Base-by-base conservation (phyloP, 1,140 invertebrate genomes). In the Heterodera carotae region DNA sequence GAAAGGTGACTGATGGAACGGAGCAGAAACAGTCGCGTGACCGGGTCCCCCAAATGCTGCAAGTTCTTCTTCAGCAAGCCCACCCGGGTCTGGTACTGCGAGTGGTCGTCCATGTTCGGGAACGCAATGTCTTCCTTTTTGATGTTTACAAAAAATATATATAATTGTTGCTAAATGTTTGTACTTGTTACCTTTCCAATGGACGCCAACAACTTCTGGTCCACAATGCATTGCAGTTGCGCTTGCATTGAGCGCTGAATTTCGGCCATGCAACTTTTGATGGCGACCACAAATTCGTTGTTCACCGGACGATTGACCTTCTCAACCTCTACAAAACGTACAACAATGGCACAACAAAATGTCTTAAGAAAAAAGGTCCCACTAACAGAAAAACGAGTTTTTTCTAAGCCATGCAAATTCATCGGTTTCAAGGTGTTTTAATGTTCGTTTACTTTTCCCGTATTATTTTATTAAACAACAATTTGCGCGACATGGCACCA, bases 1-100 rank as follows among this genome's bases (percentile, higher is more conserved):
- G 77, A 76, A 36, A 78, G 74, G 69, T 78, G 77, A 29, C 79
- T 71, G 22, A 73, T 73, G 2, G 76, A 78, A 5, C 77, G 62
- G 18, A 78, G 36, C 5, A 78, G 31, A 7, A 48, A 39, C 15
- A 77, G 33, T 22, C 76, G 31, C 22, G 31, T 48, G 7, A 33
- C 36, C 25, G 71, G 69, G 10, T 78, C 67, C 34, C 25, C 18
- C 25, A 78, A 31, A 7, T 67, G 62, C 25, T 78, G 77, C 6
- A 39, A 33, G 27, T 25, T 33, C 39, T 77, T 77, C 59, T 72
- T 77, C 64, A 78, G 34, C 31, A 60, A 36, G 1, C 77, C 77
- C 15, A 78, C 77, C 53, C 59, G 43, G 10, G 56, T 74, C 43
- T 78, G 77, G 60, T 78, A 78, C 27, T 74, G 72, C 7, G 53